Evolutionary conservation across 2,797 vertebrate genomes (phyloP).

Genomic region (Oreonectes daqikongensis): DNA sequence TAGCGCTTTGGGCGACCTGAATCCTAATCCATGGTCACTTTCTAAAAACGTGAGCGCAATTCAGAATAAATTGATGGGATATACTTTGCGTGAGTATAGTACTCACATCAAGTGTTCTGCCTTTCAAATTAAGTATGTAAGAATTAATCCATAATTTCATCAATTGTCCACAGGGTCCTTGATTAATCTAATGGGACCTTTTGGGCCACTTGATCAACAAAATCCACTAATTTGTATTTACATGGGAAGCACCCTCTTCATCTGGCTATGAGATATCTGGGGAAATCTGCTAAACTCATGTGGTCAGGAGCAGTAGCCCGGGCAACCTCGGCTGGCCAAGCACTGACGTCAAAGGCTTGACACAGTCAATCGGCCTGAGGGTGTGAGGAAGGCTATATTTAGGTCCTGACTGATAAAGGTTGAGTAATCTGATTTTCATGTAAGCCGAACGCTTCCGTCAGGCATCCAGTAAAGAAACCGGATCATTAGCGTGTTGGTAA

Average conservation of each 20-base stretch:
- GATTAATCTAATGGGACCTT: not conserved
- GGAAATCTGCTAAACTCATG: conserved; percentile 44
- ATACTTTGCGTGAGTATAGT: not conserved
- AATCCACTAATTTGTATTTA: not conserved
- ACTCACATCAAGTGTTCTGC: not conserved
- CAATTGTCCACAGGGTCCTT: not conserved
- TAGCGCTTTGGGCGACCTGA: too few species aligned
- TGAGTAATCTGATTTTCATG: conserved; percentile 54
- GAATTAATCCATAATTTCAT: not conserved
- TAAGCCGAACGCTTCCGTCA: conserved; percentile 52
- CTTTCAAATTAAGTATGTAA: not conserved
- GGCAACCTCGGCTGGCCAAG: conserved; percentile 6
- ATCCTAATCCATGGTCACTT: too few species aligned
- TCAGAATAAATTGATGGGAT: not conserved
- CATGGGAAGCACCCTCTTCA: not conserved
- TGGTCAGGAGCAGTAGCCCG: conserved; percentile 17
- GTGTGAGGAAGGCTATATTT: conserved; percentile 38
- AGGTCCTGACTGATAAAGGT: conserved; percentile 35
- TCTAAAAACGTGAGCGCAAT: not conserved
- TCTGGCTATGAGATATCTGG: conserved; percentile 23
- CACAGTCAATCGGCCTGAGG: conserved; percentile 21
- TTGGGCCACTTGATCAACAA: not conserved
- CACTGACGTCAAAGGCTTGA: conserved; percentile 54
- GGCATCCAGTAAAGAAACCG: conserved; percentile 29
- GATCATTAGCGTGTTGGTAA: conserved; percentile 44